Evolutionary conservation across 2,797 vertebrate species (phyloP).

Genomic region (Eurystomus glaucurus): DNA sequence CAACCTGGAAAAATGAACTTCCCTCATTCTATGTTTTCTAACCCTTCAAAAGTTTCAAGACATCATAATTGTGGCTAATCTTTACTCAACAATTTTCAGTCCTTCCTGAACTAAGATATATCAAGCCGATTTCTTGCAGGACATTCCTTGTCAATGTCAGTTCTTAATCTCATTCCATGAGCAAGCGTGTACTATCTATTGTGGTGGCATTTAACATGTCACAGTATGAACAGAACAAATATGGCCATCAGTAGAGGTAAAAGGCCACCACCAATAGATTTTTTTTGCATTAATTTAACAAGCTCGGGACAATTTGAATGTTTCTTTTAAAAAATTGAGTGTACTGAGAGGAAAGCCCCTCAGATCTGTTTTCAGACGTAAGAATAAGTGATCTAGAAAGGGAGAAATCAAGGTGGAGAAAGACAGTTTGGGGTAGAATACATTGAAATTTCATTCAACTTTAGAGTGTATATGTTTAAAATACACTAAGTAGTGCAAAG

Average conservation of each 20-base stretch:
- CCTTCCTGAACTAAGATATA: not conserved
- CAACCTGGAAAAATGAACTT: not conserved
- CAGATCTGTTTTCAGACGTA: not conserved
- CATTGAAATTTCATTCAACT: not conserved
- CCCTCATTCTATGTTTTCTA: not conserved
- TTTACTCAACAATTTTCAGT: not conserved
- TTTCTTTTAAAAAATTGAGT: not conserved
- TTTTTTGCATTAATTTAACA: not conserved
- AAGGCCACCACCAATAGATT: not conserved
- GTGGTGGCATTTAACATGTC: not conserved
- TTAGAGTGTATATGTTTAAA: not conserved
- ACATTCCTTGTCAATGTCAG: not conserved
- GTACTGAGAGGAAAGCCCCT: not conserved
- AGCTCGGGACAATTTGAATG: not conserved
- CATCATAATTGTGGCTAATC: not conserved
- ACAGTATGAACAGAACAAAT: not conserved
- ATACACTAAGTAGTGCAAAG: not conserved
- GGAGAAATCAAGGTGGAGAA: not conserved
- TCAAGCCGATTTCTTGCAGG: not conserved
- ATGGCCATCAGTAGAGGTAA: not conserved
- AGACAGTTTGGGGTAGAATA: not conserved
- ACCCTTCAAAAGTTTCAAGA: not conserved
- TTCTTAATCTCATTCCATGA: not conserved
- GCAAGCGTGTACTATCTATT: not conserved
- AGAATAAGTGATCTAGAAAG: not conserved